Conservation (phyloP, 2,113 vertebrate genomes). For the Bubo bubo region DNA sequence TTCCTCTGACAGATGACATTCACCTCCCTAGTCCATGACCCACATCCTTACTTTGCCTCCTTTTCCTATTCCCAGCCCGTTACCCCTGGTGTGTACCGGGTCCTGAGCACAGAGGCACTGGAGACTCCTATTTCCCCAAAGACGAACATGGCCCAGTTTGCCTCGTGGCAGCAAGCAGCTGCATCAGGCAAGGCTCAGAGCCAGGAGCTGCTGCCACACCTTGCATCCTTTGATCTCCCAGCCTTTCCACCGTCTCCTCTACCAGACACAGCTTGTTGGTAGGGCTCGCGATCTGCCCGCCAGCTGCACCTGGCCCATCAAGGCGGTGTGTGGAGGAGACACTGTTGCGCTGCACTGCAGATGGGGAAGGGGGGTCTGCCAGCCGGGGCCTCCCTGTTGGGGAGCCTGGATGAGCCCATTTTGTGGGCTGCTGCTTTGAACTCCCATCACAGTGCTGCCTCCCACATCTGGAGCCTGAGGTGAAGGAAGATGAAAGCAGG, state of each 20-base stretch:
- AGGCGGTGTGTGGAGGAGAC: background rate
- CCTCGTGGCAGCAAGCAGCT: background rate
- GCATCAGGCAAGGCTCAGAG: background rate
- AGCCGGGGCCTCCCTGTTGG: fast-evolving
- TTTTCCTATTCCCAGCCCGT: background rate
- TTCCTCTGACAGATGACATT: fast-evolving
- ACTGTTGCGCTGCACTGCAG: background rate
- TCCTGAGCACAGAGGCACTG: background rate
- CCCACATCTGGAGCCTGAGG: slow-evolving; percentile 56
- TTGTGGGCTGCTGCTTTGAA: slow-evolving; percentile 17
- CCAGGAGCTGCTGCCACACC: background rate
- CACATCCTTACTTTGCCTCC: fast-evolving
- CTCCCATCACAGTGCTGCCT: background rate
- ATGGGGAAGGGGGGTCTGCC: background rate
- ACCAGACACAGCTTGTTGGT: background rate
- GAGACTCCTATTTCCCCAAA: background rate
- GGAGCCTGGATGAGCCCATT: background rate
- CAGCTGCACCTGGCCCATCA: slow-evolving; percentile 28
- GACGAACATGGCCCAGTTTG: background rate
- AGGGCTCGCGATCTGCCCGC: background rate
- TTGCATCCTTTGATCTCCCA: background rate
- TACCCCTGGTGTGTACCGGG: fast-evolving
- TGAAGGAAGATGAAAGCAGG: slow-evolving; percentile 44
- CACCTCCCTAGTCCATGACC: fast-evolving
- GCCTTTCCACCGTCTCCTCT: background rate